Base-by-base conservation (phyloP, 2,888 invertebrate genomes). In the Limnephilus marmoratus region DNA sequence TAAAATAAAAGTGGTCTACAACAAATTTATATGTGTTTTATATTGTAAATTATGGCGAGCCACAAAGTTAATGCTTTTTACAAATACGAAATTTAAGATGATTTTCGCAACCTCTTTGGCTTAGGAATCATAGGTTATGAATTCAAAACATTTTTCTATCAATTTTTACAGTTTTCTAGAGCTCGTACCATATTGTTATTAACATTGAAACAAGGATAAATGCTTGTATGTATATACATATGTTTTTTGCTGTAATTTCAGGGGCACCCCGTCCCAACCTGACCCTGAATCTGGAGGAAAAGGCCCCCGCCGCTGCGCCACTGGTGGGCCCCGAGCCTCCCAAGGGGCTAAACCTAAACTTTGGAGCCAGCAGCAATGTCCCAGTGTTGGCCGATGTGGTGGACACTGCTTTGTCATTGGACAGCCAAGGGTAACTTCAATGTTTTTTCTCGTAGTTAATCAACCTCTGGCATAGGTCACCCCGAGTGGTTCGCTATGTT, bases 341-440 rank as follows among this genome's bases (percentile, higher is more conserved):
- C 92, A 95, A 95, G 94, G 97, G 97, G 94, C 95, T 98, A 94
- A 98, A 97, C 94, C 96, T 98, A 94, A 98, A 98, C 96, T 96
- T 98, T 94, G 97, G 97, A 94, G 97, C 91, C 96, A 93, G 96
- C 96, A 90, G 94, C 93, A 94, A 96, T 92, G 96, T 96, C 92
- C 94, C 95, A 82, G 97, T 97, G 92, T 97, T 97, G 90, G 97
- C 97, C 93, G 98, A 98, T 95, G 96, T 97, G 93, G 97, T 99
- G 94, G 98, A 99, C 95, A 97, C 97, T 11, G 96, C 97, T 94
- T 96, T 98, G 94, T 98, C 98, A 94, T 96, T 99, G 94, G 98
- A 98, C 95, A 97, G 98, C 95, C 99, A 99, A 96, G 98, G 98
- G 98, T 98, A 95, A 95, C 97, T 85, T 11, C 24, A 68, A 68